phyloP scores from a whole-genome alignment of 2,113 vertebrate genomes.

The Muntiacus muntjak region DNA sequence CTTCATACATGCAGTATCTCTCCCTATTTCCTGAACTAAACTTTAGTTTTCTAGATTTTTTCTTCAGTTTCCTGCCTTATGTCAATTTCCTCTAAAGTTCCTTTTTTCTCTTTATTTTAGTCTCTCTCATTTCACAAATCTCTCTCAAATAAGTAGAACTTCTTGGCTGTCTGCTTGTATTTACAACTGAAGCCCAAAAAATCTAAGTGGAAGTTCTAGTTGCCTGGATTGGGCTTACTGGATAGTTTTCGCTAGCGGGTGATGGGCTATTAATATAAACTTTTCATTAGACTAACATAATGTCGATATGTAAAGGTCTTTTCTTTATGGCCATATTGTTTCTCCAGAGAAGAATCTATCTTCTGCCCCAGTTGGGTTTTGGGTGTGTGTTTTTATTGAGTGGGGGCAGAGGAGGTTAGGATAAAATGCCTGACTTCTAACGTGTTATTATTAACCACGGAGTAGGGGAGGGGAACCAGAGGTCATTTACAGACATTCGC shows the following conservation, averaged over 20 bases:
- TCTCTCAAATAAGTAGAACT: not conserved
- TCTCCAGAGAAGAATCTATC: not conserved
- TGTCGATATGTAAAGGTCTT: not conserved
- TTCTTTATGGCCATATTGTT: not conserved
- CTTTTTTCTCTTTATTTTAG: not conserved
- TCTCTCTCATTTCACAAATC: not conserved
- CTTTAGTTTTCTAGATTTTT: not conserved
- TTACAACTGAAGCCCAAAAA: not conserved
- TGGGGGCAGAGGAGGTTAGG: not conserved
- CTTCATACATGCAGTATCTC: not conserved
- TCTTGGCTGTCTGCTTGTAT: not conserved
- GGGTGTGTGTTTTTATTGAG: not conserved
- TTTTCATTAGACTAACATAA: not conserved
- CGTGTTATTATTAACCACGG: not conserved
- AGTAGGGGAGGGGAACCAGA: not conserved
- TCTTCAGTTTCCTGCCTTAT: not conserved
- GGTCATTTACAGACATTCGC: not conserved
- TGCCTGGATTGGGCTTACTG: not conserved
- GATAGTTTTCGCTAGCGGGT: not conserved
- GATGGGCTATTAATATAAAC: too few species aligned
- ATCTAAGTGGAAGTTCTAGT: not conserved
- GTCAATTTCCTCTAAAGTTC: not conserved
- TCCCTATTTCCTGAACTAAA: not conserved
- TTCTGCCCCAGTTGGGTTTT: not conserved
- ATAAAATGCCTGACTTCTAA: not conserved